Base-by-base conservation (phyloP, 2,113 vertebrate species). In the Apeltes quadracus region DNA sequence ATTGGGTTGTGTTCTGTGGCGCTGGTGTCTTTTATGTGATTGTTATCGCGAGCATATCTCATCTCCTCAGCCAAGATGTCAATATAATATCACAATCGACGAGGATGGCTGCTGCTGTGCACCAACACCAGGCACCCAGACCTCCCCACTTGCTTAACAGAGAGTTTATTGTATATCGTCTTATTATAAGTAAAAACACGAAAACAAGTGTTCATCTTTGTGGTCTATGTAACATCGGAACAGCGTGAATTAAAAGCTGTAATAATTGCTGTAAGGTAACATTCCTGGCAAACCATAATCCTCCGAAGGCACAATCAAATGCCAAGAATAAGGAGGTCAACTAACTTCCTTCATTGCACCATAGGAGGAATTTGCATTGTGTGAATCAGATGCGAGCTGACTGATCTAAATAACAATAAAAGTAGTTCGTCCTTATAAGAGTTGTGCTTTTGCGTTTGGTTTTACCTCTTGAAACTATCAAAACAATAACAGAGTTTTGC, bases 41-140 rank as follows among this genome's bases (percentile, higher is more conserved):
- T 71, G 69, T 86, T 81, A 88, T 87, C 88, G 20, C 46, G 39
- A 36, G 5, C 65, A 73, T 78, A 89, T 90, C 87, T 85, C 77
- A 83, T 89, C 85, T 85, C 22, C 70, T 76, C 71, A 36, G 72
- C 66, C 34, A 64, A 75, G 63, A 86, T 87, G 87, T 88, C 84
- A 79, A 9, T 86, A 81, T 67, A 78, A 75, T 67, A 88, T 86
- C 81, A 68, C 75, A 38, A 64, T 71, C 48, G 87, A 85, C 85
- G 85, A 87, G 54, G 71, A 15, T 68, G 78, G 44, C 55, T 75
- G 67, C 38, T 80, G 75, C 85, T 75, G 72, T 79, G 76, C 75
- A 84, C 34, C 57, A 68, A 63, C 67, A 64, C 75, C 81, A 73
- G 32, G 76, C 76, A 67, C 0, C 0, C 0, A 5, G 58, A 44